Evolutionary conservation across 2,113 vertebrate species (phyloP).

Genomic region (Geococcyx californianus): DNA sequence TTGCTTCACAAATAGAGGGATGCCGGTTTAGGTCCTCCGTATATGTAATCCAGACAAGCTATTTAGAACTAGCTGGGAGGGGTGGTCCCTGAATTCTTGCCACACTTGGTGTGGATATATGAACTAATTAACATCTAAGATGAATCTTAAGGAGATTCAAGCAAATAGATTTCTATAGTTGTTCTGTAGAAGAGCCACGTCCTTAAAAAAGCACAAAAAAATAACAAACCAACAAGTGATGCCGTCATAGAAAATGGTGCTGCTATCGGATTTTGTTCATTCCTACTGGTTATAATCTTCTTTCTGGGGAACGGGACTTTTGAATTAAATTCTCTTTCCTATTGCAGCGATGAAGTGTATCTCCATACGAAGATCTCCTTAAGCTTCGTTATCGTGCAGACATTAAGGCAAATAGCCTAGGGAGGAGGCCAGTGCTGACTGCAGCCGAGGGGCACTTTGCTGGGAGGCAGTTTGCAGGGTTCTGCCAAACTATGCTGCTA

Average conservation of each 20-base stretch:
- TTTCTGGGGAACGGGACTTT: not conserved
- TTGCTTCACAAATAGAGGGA: not conserved
- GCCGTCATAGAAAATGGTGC: not conserved
- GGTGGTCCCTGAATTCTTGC: not conserved
- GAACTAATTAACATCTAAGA: not conserved
- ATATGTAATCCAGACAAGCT: not conserved
- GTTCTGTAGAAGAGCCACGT: not conserved
- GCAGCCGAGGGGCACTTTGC: not conserved
- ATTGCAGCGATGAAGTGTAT: not conserved
- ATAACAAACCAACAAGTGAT: not conserved
- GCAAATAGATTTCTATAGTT: not conserved
- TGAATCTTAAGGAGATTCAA: not conserved
- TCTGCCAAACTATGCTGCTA: not conserved
- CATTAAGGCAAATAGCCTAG: not conserved
- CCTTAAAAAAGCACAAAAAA: not conserved
- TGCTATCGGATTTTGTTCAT: not conserved
- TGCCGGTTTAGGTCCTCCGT: not conserved
- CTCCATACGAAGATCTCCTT: not conserved
- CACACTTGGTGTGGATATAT: not conserved
- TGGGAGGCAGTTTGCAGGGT: not conserved
- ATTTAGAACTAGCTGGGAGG: not conserved
- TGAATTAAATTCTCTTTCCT: not conserved
- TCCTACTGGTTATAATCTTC: not conserved
- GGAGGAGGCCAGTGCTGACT: not conserved
- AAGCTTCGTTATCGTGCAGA: not conserved